Base-by-base conservation (phyloP, 2,888 invertebrate species). In the Allygus modestus region DNA sequence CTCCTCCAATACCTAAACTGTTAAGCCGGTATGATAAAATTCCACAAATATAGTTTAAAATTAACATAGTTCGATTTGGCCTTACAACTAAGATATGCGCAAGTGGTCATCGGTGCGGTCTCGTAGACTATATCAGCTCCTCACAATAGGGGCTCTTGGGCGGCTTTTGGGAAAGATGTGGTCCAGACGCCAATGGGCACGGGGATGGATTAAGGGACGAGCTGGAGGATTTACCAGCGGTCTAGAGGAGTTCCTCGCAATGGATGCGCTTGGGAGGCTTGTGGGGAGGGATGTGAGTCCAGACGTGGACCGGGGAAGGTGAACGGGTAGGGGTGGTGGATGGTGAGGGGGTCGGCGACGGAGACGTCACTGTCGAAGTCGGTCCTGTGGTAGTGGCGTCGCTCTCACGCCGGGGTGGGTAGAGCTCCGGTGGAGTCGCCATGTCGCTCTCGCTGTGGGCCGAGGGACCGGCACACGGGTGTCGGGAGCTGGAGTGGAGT, bases 381-480 rank as follows among this genome's bases (percentile, higher is more conserved):
- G 84, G 79, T 7, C 41, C 77, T 0, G 84, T 79, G 41, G 84
- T 69, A 5, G 69, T 79, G 28, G 84, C 73, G 28, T 75, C 83
- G 73, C 83, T 83, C n/a, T 83, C 83, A 28, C 73, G 54, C 1
- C 46, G 51, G 2, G 77, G 31, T 20, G 71, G 26, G 51, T 69
- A 82, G 5, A 26, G 43, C 43, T 37, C 26, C 20, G 69, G 46
- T 1, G 46, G 28, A 26, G 31, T 33, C 20, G n/a, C 73, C 33
- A 82, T 61, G 37, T 85, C 85, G 37, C 85, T 81, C 31, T 85
- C 85, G 33, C 85, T 85, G 26, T 65, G 61, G 23, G 83, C 79
- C 7, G 85, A 77, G 37, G 75, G 81, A 15, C 69, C 61, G n/a
- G 81, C 33, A 9, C 31, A n/a, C 7, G 77, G 33, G 20, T 46